A percentile compares a stretch with the other conserved stretches of the same genome.
phyloP scores from a whole-genome alignment of 1,140 invertebrate genomes.

The Drosophila bocqueti region DNA sequence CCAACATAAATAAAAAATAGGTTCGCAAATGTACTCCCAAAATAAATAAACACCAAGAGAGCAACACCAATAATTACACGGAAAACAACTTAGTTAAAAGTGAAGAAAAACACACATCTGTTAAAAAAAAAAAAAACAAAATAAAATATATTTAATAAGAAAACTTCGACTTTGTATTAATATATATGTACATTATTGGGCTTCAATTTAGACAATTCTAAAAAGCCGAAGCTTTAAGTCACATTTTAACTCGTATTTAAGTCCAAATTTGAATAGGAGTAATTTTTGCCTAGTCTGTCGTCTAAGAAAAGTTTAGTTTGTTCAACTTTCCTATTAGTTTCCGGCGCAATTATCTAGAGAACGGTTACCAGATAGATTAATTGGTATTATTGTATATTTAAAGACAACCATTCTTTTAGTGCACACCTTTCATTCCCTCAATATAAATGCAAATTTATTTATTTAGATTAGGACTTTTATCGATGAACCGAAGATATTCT shows the following conservation, averaged over 20 bases:
- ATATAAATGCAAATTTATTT: slow-evolving; percentile 11
- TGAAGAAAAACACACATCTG: no score
- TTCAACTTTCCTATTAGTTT: background rate
- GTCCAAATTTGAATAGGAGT: slow-evolving; percentile 1
- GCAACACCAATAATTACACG: no score
- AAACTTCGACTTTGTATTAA: no score
- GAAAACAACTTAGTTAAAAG: no score
- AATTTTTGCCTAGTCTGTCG: slow-evolving; percentile 11
- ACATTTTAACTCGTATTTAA: background rate
- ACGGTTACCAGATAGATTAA: slow-evolving; percentile 59
- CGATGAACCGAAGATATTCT: background rate
- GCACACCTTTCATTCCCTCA: slow-evolving; percentile 26
- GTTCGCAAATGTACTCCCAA: no score
- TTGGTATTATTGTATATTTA: slow-evolving; percentile 13
- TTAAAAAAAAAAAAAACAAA: no score
- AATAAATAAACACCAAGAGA: no score
- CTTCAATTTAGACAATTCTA: background rate
- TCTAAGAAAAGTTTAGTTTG: background rate
- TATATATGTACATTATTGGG: background rate
- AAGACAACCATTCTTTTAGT: slow-evolving; percentile 58
- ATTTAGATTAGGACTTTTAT: slow-evolving; percentile 3
- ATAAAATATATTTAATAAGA: no score
- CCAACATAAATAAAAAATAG: no score
- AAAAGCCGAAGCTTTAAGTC: background rate
- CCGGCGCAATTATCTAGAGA: slow-evolving; percentile 39